Evolutionary conservation across 2,888 invertebrate genomes (phyloP).

Genomic region (Troides aeacus): DNA sequence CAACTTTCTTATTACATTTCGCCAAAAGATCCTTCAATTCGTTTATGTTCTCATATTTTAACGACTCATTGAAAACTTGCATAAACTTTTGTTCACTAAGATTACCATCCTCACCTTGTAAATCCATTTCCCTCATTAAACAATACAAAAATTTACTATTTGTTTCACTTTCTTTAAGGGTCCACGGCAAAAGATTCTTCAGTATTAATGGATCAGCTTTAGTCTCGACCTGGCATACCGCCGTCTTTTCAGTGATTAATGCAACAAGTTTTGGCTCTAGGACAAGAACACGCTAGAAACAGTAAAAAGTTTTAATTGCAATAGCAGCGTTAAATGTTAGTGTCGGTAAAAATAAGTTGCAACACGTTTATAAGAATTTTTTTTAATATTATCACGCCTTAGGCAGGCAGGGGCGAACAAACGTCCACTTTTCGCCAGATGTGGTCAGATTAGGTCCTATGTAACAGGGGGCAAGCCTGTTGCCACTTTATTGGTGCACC

Average conservation of each 20-base stretch:
- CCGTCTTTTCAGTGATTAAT: background rate
- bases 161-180: constrained; percentile 14
- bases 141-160: constrained; percentile 19
- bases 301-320: background rate
- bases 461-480: too few species aligned
- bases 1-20: constrained; percentile 2
- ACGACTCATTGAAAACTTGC: background rate
- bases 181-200: constrained; percentile 12
- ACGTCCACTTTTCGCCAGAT: too few species aligned
- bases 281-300: background rate
- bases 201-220: background rate
- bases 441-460: too few species aligned
- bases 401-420: too few species aligned
- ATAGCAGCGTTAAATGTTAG: too few species aligned
- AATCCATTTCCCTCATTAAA: constrained; percentile 7
- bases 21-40: background rate
- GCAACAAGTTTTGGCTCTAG: background rate
- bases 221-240: background rate
- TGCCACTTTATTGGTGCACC: too few species aligned
- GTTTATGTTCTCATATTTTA: background rate
- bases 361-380: too few species aligned
- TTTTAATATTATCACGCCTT: too few species aligned
- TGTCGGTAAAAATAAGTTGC: too few species aligned
- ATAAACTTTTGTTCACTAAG: background rate
- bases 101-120: background rate